Evolutionary conservation across 2,888 invertebrate genomes (phyloP).

Genomic region (Orthosia incerta): DNA sequence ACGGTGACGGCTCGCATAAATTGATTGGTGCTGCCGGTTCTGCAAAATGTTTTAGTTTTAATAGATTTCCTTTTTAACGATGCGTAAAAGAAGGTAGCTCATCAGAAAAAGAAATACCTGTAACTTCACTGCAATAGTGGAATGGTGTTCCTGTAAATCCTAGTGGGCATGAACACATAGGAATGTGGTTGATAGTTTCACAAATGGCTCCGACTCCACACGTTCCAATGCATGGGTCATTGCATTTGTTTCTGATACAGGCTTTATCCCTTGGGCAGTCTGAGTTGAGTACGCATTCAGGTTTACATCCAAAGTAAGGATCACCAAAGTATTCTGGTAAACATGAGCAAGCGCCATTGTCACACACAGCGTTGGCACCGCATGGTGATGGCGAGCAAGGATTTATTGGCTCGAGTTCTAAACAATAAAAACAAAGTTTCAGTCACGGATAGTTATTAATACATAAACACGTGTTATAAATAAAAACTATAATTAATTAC

Average conservation of each 20-base stretch:
- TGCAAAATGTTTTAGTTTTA: conserved; percentile 65
- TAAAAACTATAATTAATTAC: conserved; percentile 65
- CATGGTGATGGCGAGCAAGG: conserved; percentile 94
- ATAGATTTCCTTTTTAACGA: neutral
- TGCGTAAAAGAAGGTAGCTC: neutral
- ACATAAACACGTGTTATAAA: neutral
- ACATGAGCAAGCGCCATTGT: conserved; percentile 93
- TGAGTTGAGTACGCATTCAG: conserved; percentile 94
- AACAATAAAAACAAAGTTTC: conserved; percentile 59
- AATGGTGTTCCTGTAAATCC: conserved; percentile 93
- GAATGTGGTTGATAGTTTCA: conserved; percentile 92
- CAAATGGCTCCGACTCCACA: conserved; percentile 92
- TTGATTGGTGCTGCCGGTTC: conserved; percentile 73
- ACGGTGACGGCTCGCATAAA: conserved; percentile 88
- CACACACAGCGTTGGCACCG: conserved; percentile 92
- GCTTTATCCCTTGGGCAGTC: conserved; percentile 93
- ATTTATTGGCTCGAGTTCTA: conserved; percentile 85
- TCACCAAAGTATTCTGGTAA: conserved; percentile 94
- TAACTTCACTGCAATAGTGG: conserved; percentile 89
- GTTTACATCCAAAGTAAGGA: conserved; percentile 94
- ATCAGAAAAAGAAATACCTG: conserved; percentile 70
- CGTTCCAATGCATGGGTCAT: conserved; percentile 93
- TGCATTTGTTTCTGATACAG: conserved; percentile 94
- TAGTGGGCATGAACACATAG: conserved; percentile 92
- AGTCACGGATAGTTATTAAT: neutral